Conservation (phyloP, 2,888 invertebrate species). For the Abscondita cerata region DNA sequence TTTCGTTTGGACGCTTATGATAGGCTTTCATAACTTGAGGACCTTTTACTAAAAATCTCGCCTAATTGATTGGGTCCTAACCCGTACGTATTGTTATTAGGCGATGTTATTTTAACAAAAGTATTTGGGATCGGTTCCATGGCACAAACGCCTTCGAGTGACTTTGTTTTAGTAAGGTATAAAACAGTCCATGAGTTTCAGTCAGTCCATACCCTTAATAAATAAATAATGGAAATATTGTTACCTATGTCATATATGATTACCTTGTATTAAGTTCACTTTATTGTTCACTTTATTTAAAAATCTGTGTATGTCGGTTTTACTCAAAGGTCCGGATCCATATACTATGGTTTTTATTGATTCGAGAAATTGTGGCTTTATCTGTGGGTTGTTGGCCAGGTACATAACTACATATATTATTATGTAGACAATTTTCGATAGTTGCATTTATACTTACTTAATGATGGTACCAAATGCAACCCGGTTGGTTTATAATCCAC, state of each 20-base stretch:
- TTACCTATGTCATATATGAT: neutral
- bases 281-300: neutral
- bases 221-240: no score
- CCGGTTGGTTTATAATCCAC: constrained; percentile 68
- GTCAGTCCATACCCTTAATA: constrained; percentile 72
- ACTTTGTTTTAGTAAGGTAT: constrained; percentile 23
- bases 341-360: neutral
- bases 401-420: neutral
- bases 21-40: constrained; percentile 87
- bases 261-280: neutral
- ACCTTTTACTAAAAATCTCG: constrained; percentile 76
- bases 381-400: neutral
- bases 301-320: neutral
- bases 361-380: neutral
- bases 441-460: constrained; percentile 62
- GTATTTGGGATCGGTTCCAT: constrained; percentile 64
- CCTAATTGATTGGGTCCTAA: constrained; percentile 64
- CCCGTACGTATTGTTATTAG: constrained; percentile 49
- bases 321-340: neutral
- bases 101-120: constrained; percentile 67
- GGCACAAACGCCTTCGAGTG: constrained; percentile 61
- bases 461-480: constrained; percentile 80
- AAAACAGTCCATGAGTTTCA: constrained; percentile 65
- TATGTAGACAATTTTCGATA: neutral
- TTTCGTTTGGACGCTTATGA: constrained; percentile 76